A percentile compares a stretch with the other conserved stretches of the same genome.
Evolutionary conservation across 1,140 invertebrate species (phyloP).

Genomic region (Dinoponera quadriceps): DNA sequence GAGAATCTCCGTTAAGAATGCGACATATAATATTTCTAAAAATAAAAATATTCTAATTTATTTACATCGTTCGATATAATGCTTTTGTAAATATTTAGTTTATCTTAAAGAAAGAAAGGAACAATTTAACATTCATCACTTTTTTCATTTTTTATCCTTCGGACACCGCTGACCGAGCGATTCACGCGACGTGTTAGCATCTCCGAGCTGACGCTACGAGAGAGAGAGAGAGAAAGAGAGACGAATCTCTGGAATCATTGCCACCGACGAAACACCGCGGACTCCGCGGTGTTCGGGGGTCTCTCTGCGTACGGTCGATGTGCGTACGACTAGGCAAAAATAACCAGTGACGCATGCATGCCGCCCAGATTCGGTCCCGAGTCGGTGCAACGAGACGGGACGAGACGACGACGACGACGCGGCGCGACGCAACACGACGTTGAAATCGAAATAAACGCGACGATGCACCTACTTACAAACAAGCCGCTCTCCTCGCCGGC

Average conservation of each 20-base stretch:
- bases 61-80: too few species aligned
- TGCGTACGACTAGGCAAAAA: slow-evolving; percentile 71
- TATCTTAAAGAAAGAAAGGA: too few species aligned
- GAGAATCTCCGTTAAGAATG: too few species aligned
- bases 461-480: slow-evolving; percentile 78
- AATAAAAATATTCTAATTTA: too few species aligned
- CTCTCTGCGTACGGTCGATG: background rate
- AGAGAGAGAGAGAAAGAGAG: too few species aligned
- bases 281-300: slow-evolving; percentile 17
- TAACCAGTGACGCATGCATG: slow-evolving; percentile 82
- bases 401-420: too few species aligned
- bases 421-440: slow-evolving; percentile 65
- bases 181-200: slow-evolving; percentile 11
- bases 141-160: too few species aligned
- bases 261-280: slow-evolving; percentile 61
- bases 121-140: too few species aligned
- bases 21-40: too few species aligned
- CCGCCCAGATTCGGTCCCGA: slow-evolving; percentile 73
- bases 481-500: slow-evolving; percentile 56
- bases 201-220: background rate
- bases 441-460: slow-evolving; percentile 77
- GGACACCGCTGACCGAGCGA: background rate
- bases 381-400: slow-evolving; percentile 62
- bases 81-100: too few species aligned
- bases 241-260: slow-evolving; percentile 63